phyloP scores from a whole-genome alignment of 1,140 invertebrate genomes.

The Drosophila sucinea region DNA sequence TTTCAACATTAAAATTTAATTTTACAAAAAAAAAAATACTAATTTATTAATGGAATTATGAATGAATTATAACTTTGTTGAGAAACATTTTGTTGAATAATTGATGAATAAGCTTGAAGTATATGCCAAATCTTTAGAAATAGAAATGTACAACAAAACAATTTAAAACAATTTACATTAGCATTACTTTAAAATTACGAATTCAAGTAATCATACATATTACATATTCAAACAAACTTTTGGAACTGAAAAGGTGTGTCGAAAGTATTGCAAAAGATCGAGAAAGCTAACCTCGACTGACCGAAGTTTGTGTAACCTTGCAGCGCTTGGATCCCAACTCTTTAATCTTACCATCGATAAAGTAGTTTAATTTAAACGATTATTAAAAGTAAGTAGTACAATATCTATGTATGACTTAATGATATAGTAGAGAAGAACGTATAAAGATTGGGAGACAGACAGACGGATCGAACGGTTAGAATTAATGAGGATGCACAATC shows the following conservation, averaged over 20 bases:
- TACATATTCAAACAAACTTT: neutral
- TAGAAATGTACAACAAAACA: neutral
- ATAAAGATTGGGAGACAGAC: no score
- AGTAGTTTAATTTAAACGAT: no score
- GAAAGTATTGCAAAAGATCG: neutral
- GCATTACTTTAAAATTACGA: neutral
- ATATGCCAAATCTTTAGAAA: no score
- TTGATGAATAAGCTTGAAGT: no score
- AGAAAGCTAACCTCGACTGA: neutral
- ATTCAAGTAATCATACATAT: neutral
- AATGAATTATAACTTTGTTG: no score
- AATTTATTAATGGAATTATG: no score
- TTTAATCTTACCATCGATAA: neutral
- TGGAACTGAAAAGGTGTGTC: neutral
- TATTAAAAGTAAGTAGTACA: no score
- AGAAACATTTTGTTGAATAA: no score
- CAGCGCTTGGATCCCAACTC: neutral
- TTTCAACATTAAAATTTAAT: neutral
- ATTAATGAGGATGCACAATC: no score
- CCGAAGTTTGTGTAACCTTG: neutral
- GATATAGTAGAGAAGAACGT: no score
- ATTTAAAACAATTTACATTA: neutral
- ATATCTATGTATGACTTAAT: no score
- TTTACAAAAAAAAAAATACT: no score
- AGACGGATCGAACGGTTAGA: neutral